Conservation (phyloP, 2,113 vertebrate species). For the Phalacrocorax brasilianus region DNA sequence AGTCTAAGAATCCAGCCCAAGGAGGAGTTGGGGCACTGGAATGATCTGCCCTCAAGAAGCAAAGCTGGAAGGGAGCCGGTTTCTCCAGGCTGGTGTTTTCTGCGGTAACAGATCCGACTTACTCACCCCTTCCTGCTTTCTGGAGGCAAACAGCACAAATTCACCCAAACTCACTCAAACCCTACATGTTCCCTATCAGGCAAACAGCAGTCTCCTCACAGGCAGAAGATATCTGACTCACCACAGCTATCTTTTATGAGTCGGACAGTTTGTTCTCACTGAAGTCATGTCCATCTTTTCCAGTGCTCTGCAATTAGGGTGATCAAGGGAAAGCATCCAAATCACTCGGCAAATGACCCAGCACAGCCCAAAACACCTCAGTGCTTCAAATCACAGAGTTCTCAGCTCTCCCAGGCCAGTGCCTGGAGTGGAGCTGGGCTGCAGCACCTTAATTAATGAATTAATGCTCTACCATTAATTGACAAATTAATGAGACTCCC, state of each 20-base stretch:
- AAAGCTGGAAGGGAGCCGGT: neutral
- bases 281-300: neutral
- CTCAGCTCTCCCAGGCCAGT: neutral
- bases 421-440: neutral
- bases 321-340: neutral
- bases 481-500: neutral
- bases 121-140: neutral
- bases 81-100: neutral
- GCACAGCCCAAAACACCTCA: neutral
- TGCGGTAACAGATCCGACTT: fast-evolving
- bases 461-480: neutral
- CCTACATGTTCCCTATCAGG: neutral
- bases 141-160: neutral
- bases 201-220: neutral
- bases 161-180: neutral
- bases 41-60: neutral
- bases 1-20: neutral
- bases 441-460: neutral
- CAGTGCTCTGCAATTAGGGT: neutral
- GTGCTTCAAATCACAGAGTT: neutral
- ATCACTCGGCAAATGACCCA: neutral
- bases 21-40: neutral
- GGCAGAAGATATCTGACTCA: neutral
- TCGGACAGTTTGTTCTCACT: neutral
- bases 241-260: neutral